Evolutionary conservation across 2,113 vertebrate species (phyloP).

Genomic region (Odocoileus hemionus): DNA sequence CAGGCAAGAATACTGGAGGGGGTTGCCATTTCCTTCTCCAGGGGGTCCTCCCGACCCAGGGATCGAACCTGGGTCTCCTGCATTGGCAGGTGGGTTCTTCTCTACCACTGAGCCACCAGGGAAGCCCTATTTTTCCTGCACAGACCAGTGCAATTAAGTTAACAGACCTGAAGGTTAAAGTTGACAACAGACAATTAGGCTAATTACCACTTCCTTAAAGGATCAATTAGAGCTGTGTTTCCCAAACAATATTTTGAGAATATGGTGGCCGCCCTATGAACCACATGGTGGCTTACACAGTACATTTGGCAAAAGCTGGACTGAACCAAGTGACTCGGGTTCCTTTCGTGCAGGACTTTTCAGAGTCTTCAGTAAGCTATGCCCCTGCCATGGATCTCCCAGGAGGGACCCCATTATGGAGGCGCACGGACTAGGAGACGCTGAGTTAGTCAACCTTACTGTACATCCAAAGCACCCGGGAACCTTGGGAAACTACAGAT

Average conservation of each 20-base stretch:
- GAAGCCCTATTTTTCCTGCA: neutral
- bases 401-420: rapidly evolving
- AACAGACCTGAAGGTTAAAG: constrained; percentile 22
- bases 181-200: constrained; percentile 37
- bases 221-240: constrained; percentile 33
- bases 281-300: neutral
- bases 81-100: neutral
- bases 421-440: neutral
- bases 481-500: neutral
- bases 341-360: neutral
- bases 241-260: neutral
- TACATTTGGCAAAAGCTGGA: neutral
- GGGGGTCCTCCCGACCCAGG: neutral
- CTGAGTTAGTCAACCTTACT: neutral
- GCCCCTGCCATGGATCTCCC: neutral
- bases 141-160: constrained; percentile 36
- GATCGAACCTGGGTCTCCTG: neutral
- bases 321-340: neutral
- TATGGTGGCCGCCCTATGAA: neutral
- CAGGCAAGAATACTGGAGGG: neutral
- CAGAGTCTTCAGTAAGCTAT: neutral
- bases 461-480: too few species aligned
- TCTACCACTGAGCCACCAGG: neutral
- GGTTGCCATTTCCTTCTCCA: neutral
- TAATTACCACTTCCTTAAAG: constrained; percentile 39